Percentiles rank a stretch among this genome's conserved stretches.
phyloP scores from a whole-genome alignment of 1,140 invertebrate genomes.

The Anoplophora glabripennis region DNA sequence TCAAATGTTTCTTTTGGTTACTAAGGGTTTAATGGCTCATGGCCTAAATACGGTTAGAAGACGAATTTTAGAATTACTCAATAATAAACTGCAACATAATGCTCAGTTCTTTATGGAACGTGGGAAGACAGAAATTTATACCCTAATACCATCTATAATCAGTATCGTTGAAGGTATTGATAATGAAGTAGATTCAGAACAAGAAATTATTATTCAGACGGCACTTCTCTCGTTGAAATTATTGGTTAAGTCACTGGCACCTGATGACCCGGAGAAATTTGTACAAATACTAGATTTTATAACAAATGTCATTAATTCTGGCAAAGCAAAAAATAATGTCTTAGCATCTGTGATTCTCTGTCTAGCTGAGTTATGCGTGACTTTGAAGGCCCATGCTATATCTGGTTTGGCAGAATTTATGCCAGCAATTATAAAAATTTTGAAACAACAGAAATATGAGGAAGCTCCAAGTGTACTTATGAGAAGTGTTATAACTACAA shows the following conservation, averaged over 20 bases:
- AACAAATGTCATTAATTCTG: constrained; percentile 58
- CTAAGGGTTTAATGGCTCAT: constrained; percentile 68
- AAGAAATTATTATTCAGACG: constrained; percentile 72
- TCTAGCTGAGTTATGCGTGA: constrained; percentile 73
- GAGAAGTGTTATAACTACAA: constrained; percentile 59
- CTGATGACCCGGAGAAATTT: constrained; percentile 62
- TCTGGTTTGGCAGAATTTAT: constrained; percentile 72
- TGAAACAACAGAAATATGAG: constrained; percentile 53
- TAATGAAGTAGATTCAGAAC: constrained; percentile 47
- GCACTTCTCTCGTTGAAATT: constrained; percentile 79
- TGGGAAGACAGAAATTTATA: constrained; percentile 51
- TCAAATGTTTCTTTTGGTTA: constrained; percentile 71
- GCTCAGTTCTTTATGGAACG: constrained; percentile 59
- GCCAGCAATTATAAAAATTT: constrained; percentile 68
- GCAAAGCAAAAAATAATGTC: constrained; percentile 63
- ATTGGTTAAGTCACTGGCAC: constrained; percentile 67
- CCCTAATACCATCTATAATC: constrained; percentile 61
- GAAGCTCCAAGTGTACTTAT: constrained; percentile 47
- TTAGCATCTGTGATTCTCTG: constrained; percentile 74
- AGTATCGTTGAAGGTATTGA: constrained; percentile 56
- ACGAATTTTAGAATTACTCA: constrained; percentile 81
- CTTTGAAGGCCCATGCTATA: constrained; percentile 71
- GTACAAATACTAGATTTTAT: constrained; percentile 61
- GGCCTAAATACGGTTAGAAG: constrained; percentile 66
- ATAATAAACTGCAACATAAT: constrained; percentile 69